Base-by-base conservation (phyloP, 2,797 vertebrate genomes). In the Acropternis orthonyx region DNA sequence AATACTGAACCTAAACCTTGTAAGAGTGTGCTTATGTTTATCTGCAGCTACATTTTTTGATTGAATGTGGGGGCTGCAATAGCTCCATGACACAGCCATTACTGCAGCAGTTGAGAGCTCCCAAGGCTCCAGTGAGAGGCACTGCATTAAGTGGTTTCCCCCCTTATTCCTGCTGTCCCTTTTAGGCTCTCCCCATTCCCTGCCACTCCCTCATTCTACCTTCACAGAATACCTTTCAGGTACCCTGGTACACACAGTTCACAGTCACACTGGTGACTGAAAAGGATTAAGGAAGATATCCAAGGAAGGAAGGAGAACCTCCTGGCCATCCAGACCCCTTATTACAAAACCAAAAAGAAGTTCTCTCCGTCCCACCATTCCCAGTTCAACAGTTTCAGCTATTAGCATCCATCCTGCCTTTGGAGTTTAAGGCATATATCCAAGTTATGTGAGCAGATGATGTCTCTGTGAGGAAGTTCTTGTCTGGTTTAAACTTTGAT, bases 381-480 rank as follows among this genome's bases (percentile, higher is more conserved):
- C 17, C 68, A 79, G 76, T 79, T 81, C 71, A 88, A 87, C 89
- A 89, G 86, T 58, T 95, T 24, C 71, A 89, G 65, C 82, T 93
- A n/a, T 66, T 94, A 93, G 91, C 84, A 96, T 90, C 77, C 63
- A 84, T 58, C 86, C 86, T 83, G 74, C 69, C 92, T 86, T 85
- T 68, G 89, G 37, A 75, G 61, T 37, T 48, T 59, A 84, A 90
- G 85, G 88, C 84, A 61, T 22, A 89, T 91, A 88, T 89, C 73
- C 78, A 68, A 52, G 49, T 83, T 90, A 32, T 23, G 18, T 14
- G 55, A 96, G 93, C 72, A 61, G 96, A 68, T 89, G 89, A 86
- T 79, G 82, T 85, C 91, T 90, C 88, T 76, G 67, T 91, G 94
- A 97, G 97, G 97, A 98, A 98, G 96, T 95, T 94, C 95, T 98